Base-by-base conservation (phyloP, 1,140 invertebrate genomes). In the Liolophura sinensis region DNA sequence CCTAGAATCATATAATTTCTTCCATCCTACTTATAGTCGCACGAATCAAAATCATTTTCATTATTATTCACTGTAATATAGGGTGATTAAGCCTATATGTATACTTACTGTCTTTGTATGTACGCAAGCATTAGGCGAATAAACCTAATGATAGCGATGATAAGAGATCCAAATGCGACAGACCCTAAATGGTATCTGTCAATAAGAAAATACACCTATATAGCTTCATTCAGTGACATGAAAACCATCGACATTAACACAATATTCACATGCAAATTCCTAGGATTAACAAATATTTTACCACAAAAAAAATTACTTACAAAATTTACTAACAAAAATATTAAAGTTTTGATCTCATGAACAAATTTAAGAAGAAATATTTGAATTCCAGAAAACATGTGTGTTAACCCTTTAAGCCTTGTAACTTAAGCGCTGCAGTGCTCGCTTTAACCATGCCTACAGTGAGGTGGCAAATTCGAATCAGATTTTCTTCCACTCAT, bases 81-180 rank as follows among this genome's bases (percentile, higher is more conserved):
- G n/a, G n/a, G n/a, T n/a, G n/a, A n/a, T n/a, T n/a, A n/a, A 40
- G 3, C 31, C 31, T 40, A 40, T 40, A 40, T 40, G 9, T 40
- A 40, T 40, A 40, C 88, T 89, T 88, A 96, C 93, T 92, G 93
- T 67, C 90, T 87, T 79, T 94, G 88, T 48, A 94, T 79, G 85
- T 92, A 95, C 20, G 89, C 91, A 55, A 95, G 84, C 69, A 95
- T 92, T 5, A 95, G 84, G 60, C 94, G 85, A 6, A 93, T 92
- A 56, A 96, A 85, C 85, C 94, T 94, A 71, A 96, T 92, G 20
- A 96, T 77, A 0, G 93, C 94, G 64, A 97, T 96, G 16, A 96
- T 83, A 61, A 96, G 88, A 0, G 94, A 95, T 7, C 95, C 95
- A 76, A 95, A 90, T 0, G 93, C 94, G 0, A 95, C 90, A 0